Evolutionary conservation across 2,888 invertebrate genomes (phyloP).

Genomic region (Pristionchus arcanus): DNA sequence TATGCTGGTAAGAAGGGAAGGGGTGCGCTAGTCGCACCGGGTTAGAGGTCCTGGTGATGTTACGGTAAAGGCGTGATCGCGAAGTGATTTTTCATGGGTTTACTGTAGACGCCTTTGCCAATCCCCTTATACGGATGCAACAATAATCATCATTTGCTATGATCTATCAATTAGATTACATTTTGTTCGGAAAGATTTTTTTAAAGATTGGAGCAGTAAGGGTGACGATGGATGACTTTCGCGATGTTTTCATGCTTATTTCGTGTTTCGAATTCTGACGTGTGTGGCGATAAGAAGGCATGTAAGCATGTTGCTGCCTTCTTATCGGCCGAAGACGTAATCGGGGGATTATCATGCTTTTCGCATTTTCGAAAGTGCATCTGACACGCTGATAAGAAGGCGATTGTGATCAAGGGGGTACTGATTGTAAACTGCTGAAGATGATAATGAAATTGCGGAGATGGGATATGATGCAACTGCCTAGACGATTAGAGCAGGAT

Average conservation of each 20-base stretch:
- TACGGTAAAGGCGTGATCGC: neutral
- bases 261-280: neutral
- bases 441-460: no score
- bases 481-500: neutral
- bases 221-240: neutral
- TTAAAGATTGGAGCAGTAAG: neutral
- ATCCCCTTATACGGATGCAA: no score
- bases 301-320: neutral
- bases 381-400: no score
- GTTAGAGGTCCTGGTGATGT: neutral
- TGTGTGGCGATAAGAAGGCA: neutral
- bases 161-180: no score
- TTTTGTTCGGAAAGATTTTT: no score
- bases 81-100: neutral
- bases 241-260: neutral
- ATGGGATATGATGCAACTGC: no score
- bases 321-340: neutral
- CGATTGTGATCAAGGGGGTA: no score
- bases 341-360: neutral
- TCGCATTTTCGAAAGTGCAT: neutral
- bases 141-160: no score
- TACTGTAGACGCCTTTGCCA: neutral
- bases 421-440: no score
- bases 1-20: conserved; percentile 73
- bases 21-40: neutral